Percentiles rank a stretch among this genome's conserved stretches.
Evolutionary conservation across 2,888 invertebrate genomes (phyloP).

Genomic region (Tubulanus polymorphus): DNA sequence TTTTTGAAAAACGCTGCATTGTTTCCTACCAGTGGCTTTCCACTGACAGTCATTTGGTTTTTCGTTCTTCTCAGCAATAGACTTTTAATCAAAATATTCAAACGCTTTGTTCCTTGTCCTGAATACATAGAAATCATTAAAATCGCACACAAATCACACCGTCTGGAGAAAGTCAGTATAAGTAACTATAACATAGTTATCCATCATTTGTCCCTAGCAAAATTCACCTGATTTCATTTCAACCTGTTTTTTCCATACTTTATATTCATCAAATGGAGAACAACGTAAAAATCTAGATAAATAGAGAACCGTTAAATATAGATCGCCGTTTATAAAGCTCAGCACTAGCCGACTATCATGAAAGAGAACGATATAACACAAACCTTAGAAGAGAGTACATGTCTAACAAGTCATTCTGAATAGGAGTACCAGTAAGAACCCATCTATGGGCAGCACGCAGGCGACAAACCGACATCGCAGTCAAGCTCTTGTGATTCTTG

Average conservation of each 20-base stretch:
- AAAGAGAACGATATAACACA: conserved; percentile 3
- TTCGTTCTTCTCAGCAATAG: conserved; percentile 87
- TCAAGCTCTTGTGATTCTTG: conserved; percentile 78
- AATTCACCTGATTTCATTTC: conserved; percentile 71
- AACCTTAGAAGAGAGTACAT: conserved; percentile 55
- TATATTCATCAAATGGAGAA: conserved; percentile 82
- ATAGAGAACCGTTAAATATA: too few species aligned
- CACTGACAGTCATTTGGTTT: conserved; percentile 66
- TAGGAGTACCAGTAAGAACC: conserved; percentile 90
- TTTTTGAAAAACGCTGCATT: conserved; percentile 1
- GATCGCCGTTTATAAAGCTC: too few species aligned
- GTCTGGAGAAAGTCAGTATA: neutral
- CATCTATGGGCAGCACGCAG: conserved; percentile 67
- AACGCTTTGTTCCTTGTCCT: conserved; percentile 62
- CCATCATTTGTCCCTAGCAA: conserved; percentile 4
- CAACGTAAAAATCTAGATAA: conserved; percentile 70
- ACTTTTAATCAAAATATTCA: conserved; percentile 80
- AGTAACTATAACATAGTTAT: neutral
- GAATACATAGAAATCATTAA: too few species aligned
- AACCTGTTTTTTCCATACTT: conserved; percentile 91
- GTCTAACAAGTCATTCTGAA: conserved; percentile 86
- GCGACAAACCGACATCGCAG: conserved; percentile 67
- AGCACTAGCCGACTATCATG: neutral
- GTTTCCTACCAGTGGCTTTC: conserved; percentile 51
- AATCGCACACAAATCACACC: too few species aligned